These are phyloP conservation scores for Mellilla xanthometata DNA, from an alignment of 2,888 invertebrate species.

Conservation along the genomic window DNA sequence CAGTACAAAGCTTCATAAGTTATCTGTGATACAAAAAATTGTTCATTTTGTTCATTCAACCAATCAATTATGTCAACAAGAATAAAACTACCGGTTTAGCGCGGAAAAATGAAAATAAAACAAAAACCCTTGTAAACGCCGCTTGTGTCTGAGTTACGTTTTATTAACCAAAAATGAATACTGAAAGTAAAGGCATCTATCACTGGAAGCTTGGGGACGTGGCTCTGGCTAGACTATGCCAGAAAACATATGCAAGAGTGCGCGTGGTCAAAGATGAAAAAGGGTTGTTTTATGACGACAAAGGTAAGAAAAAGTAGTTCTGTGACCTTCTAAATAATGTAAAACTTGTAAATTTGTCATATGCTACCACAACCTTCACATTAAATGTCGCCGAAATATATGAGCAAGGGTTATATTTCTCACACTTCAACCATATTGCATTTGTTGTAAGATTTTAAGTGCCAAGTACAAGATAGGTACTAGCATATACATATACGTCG, in stretches of 20 bases:
- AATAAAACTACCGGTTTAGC: slow-evolving; percentile 15
- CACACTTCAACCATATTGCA: no score
- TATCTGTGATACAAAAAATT: not conserved
- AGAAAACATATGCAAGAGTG: slow-evolving; percentile 68
- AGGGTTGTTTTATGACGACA: slow-evolving; percentile 68
- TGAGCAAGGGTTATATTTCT: no score
- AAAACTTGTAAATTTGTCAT: no score
- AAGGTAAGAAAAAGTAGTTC: slow-evolving; percentile 48
- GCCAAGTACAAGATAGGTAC: no score
- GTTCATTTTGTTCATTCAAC: slow-evolving; percentile 16
- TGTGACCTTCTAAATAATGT: not conserved
- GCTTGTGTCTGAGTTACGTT: slow-evolving; percentile 1
- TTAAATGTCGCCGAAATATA: no score
- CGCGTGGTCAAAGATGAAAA: slow-evolving; percentile 67
- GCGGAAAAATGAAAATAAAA: slow-evolving; percentile 25
- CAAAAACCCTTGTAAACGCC: slow-evolving; percentile 10
- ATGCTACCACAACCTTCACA: no score
- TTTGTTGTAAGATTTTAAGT: no score
- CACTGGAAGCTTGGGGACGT: slow-evolving; percentile 72
- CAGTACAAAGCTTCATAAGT: slow-evolving; percentile 8
- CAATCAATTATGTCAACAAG: slow-evolving; percentile 18
- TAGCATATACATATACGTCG: no score
- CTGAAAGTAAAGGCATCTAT: slow-evolving; percentile 51
- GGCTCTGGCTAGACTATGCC: slow-evolving; percentile 63
- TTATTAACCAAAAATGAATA: slow-evolving; percentile 30